phyloP scores from a whole-genome alignment of 2,113 vertebrate species.

The Rhynchomys soricoides region DNA sequence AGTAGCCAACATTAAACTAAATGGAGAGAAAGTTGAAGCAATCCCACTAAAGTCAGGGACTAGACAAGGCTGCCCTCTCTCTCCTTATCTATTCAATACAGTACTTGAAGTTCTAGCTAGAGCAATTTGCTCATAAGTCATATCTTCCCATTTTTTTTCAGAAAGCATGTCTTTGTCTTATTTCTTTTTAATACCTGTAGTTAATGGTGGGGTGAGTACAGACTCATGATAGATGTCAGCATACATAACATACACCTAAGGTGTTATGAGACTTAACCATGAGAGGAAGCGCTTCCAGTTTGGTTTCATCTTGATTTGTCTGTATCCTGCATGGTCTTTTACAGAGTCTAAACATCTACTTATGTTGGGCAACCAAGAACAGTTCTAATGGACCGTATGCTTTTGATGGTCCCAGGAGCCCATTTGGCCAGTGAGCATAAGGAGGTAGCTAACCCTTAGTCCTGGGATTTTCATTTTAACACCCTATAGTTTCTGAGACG shows the following conservation, averaged over 20 bases:
- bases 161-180: not conserved
- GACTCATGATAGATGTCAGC: not conserved
- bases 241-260: not conserved
- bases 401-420: too few relatives aligned
- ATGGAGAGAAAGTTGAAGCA: too few relatives aligned
- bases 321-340: not conserved
- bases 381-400: too few relatives aligned
- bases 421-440: too few relatives aligned
- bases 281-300: not conserved
- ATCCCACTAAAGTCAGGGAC: too few relatives aligned
- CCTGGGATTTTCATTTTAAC: not conserved
- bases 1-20: too few relatives aligned
- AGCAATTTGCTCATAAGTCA: too few relatives aligned
- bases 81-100: too few relatives aligned
- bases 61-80: too few relatives aligned
- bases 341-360: not conserved
- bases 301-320: not conserved
- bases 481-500: not conserved
- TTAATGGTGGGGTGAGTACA: not conserved
- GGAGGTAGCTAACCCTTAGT: not conserved
- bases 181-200: not conserved
- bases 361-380: not conserved
- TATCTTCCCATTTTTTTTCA: not conserved
- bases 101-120: too few relatives aligned
- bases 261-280: too few relatives aligned